Conservation (phyloP, 2,888 invertebrate species). For the Oxycera nigricornis region DNA sequence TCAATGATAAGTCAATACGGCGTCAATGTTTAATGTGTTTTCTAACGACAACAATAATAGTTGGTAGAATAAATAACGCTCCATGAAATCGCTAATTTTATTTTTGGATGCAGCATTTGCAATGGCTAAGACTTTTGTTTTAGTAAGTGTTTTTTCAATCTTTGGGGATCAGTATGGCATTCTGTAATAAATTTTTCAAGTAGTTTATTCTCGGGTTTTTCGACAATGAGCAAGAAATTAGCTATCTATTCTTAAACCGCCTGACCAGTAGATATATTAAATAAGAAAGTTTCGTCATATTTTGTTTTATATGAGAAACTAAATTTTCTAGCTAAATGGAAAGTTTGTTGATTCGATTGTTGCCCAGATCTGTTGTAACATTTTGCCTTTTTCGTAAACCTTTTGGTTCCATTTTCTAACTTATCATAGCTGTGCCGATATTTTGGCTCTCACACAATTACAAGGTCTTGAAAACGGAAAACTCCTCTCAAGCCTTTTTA, state of each 20-base stretch:
- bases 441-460: slow-evolving; percentile 43
- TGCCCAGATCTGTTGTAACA: slow-evolving; percentile 11
- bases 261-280: slow-evolving; percentile 51
- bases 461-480: too few relatives aligned
- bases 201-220: slow-evolving; percentile 42
- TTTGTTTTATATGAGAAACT: slow-evolving; percentile 18
- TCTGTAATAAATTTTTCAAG: slow-evolving; percentile 50
- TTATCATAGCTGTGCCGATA: slow-evolving; percentile 43
- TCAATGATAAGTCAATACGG: slow-evolving; percentile 52
- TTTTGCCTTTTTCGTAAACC: slow-evolving; percentile 20
- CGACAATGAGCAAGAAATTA: slow-evolving; percentile 49
- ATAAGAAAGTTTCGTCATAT: slow-evolving; percentile 43
- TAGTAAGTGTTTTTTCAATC: slow-evolving; percentile 50
- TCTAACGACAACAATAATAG: slow-evolving; percentile 50
- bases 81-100: slow-evolving; percentile 47
- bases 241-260: slow-evolving; percentile 47
- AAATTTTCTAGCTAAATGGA: slow-evolving; percentile 35
- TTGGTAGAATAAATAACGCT: slow-evolving; percentile 52
- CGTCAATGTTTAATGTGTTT: slow-evolving; percentile 45
- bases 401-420: slow-evolving; percentile 36
- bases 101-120: slow-evolving; percentile 32
- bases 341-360: not conserved
- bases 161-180: slow-evolving; percentile 47
- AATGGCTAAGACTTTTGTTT: slow-evolving; percentile 50
- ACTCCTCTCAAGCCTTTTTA: too few relatives aligned